Conservation (phyloP, 2,113 vertebrate genomes). For the Oryzias celebensis region DNA sequence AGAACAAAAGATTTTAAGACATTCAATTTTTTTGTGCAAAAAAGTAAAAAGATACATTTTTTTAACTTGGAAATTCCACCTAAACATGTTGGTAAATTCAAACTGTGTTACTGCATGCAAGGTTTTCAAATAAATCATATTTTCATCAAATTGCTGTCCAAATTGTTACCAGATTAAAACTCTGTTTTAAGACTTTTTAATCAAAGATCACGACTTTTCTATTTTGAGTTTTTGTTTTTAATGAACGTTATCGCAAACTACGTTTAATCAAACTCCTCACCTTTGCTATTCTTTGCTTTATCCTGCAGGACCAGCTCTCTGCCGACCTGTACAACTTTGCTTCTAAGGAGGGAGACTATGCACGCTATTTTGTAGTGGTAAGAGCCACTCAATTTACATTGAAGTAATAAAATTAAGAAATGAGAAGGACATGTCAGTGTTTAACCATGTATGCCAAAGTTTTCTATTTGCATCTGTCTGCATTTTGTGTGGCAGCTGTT, state of each 20-base stretch:
- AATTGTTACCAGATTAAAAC: constrained; percentile 1
- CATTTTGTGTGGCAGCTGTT: constrained; percentile 88
- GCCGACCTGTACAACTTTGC: constrained; percentile 95
- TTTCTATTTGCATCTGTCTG: constrained; percentile 57
- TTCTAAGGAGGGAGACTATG: constrained; percentile 94
- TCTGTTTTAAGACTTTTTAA: constrained; percentile 6
- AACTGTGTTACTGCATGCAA: too few species aligned
- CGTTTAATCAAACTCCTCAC: too few species aligned
- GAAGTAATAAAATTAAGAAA: background rate
- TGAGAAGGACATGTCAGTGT: constrained; percentile 25
- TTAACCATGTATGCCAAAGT: background rate
- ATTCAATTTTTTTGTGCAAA: too few species aligned
- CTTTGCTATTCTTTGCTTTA: background rate
- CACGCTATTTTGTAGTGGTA: constrained; percentile 88
- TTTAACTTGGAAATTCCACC: too few species aligned
- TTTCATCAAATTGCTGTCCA: too few species aligned
- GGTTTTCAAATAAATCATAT: too few species aligned
- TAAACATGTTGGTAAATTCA: too few species aligned
- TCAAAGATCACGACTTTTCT: constrained; percentile 42
- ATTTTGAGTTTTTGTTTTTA: constrained; percentile 24
- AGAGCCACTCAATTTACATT: constrained; percentile 46
- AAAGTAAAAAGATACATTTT: too few species aligned
- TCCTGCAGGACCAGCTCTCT: constrained; percentile 90
- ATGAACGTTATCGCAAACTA: background rate
- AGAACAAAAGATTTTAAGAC: too few species aligned